Percentiles rank a stretch among this genome's conserved stretches.
Evolutionary conservation across 2,888 invertebrate genomes (phyloP).

Genomic region (Papilio elwesi): DNA sequence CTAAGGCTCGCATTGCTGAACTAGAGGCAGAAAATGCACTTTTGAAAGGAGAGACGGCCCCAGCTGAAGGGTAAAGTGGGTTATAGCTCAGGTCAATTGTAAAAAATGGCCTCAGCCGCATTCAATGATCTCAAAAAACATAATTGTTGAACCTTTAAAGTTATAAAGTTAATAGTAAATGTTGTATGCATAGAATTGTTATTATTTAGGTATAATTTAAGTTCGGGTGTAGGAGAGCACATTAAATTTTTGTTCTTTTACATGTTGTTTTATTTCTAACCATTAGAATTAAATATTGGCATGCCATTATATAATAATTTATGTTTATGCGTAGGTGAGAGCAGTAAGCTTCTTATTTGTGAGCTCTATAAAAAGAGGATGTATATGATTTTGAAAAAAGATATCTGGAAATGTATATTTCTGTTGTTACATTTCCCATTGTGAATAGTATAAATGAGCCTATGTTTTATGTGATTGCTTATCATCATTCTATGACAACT

Average conservation of each 20-base stretch:
- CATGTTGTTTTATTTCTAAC: constrained; percentile 23
- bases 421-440: too few species aligned
- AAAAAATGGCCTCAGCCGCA: constrained; percentile 62
- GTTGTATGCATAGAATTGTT: constrained; percentile 69
- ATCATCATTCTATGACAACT: too few species aligned
- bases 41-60: constrained; percentile 76
- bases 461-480: too few species aligned
- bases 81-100: constrained; percentile 43
- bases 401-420: too few species aligned
- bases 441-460: too few species aligned
- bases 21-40: constrained; percentile 85
- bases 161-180: constrained; percentile 69
- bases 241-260: constrained; percentile 61
- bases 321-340: too few species aligned
- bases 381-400: too few species aligned
- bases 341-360: too few species aligned
- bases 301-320: too few species aligned
- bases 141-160: constrained; percentile 69
- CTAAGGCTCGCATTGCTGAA: constrained; percentile 84
- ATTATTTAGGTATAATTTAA: constrained; percentile 59
- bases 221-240: constrained; percentile 58
- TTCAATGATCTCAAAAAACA: constrained; percentile 66
- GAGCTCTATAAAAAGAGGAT: too few species aligned
- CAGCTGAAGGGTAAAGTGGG: constrained; percentile 68
- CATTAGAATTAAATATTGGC: too few species aligned